phyloP scores from a whole-genome alignment of 2,113 vertebrate genomes.

The Bungarus multicinctus region DNA sequence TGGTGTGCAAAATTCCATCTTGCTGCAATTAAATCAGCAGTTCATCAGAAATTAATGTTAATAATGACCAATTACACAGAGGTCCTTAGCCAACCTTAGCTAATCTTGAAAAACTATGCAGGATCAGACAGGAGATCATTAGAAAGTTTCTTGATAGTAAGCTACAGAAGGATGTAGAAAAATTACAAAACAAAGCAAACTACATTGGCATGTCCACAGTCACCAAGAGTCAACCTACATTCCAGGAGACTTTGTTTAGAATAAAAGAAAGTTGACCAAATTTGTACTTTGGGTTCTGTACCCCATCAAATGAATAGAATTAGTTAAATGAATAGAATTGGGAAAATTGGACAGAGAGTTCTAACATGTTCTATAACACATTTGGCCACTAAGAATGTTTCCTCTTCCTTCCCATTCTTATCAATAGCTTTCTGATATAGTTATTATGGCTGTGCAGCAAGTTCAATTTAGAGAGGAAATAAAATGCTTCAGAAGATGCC shows the following conservation, averaged over 20 bases:
- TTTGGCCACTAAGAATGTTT: constrained; percentile 32
- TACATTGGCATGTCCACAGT: neutral
- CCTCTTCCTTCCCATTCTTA: neutral
- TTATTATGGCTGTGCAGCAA: neutral
- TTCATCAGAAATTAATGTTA: neutral
- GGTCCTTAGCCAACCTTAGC: neutral
- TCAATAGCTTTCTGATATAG: neutral
- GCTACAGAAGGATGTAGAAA: neutral
- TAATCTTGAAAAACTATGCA: neutral
- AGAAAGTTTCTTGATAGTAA: neutral
- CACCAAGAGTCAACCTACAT: neutral
- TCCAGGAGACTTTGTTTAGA: neutral
- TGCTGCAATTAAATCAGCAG: neutral
- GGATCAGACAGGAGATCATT: neutral
- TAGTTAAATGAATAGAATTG: neutral
- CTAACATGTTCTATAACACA: constrained; percentile 58
- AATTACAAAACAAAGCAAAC: neutral
- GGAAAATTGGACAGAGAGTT: neutral
- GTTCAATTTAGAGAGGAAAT: neutral
- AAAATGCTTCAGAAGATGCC: neutral
- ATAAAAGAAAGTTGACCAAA: neutral
- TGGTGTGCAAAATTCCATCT: neutral
- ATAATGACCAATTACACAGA: neutral
- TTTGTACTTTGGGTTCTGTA: neutral
- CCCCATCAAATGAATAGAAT: neutral